Percentiles rank a stretch among this genome's conserved stretches.
Evolutionary conservation across 2,888 invertebrate genomes (phyloP).

Genomic region (Brachyopa scutellaris): DNA sequence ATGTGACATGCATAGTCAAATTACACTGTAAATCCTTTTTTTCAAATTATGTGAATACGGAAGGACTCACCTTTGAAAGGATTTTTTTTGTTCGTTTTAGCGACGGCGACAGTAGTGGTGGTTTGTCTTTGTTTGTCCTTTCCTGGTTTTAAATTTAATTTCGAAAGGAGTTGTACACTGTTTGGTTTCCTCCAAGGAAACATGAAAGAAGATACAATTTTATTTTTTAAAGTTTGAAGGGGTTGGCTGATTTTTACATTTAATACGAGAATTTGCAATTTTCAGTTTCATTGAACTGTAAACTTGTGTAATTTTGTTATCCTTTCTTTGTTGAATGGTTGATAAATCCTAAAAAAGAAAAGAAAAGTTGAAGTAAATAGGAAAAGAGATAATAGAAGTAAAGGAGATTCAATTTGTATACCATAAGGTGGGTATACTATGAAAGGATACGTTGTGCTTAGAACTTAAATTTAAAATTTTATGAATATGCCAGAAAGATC

Average conservation of each 20-base stretch:
- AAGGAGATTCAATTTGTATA: too few species aligned
- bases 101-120: slow-evolving; percentile 14
- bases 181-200: slow-evolving; percentile 7
- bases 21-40: slow-evolving; percentile 64
- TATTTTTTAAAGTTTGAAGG: slow-evolving; percentile 64
- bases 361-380: not conserved
- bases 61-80: slow-evolving; percentile 57
- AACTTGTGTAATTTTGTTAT: slow-evolving; percentile 40
- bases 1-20: slow-evolving; percentile 72
- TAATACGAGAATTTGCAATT: slow-evolving; percentile 67
- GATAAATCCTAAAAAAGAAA: slow-evolving; percentile 13
- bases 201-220: slow-evolving; percentile 60
- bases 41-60: slow-evolving; percentile 19
- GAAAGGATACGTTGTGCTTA: too few species aligned
- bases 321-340: slow-evolving; percentile 12
- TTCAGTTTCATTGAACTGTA: slow-evolving; percentile 70
- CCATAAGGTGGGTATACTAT: too few species aligned
- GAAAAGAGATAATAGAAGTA: not conserved
- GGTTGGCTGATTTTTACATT: slow-evolving; percentile 48
- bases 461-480: too few species aligned
- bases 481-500: too few species aligned
- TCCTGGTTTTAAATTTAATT: slow-evolving; percentile 69
- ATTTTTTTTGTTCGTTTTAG: slow-evolving; percentile 15
- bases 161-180: slow-evolving; percentile 34
- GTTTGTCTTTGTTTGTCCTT: slow-evolving; percentile 68